phyloP scores from a whole-genome alignment of 2,888 invertebrate genomes.

The Ophion ventricosus region DNA sequence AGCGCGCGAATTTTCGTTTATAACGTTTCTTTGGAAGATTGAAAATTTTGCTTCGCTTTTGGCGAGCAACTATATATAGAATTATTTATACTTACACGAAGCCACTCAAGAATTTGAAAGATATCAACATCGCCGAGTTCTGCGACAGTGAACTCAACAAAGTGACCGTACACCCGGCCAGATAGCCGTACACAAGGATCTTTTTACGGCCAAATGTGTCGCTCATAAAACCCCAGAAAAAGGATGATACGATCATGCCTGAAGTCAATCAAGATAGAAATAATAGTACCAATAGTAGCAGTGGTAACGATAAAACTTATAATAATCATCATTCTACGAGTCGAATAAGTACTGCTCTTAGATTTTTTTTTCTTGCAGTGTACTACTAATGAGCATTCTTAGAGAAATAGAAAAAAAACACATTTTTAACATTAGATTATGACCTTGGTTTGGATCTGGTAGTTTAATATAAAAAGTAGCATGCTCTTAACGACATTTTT shows the following conservation, averaged over 20 bases:
- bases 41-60: background rate
- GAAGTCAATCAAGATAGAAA: conserved; percentile 42
- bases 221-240: conserved; percentile 84
- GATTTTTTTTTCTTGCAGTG: too few relatives aligned
- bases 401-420: too few relatives aligned
- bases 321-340: too few relatives aligned
- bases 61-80: background rate
- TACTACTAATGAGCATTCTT: too few relatives aligned
- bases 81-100: conserved; percentile 76
- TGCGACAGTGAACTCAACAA: conserved; percentile 78
- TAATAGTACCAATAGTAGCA: background rate
- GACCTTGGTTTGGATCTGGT: too few relatives aligned
- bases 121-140: conserved; percentile 78
- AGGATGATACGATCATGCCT: conserved; percentile 85
- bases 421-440: too few relatives aligned
- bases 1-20: too few relatives aligned
- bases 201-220: conserved; percentile 80
- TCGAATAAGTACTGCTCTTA: too few relatives aligned
- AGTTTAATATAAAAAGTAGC: too few relatives aligned
- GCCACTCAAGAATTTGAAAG: conserved; percentile 80
- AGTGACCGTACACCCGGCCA: conserved; percentile 76
- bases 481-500: too few relatives aligned
- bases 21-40: background rate
- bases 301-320: too few relatives aligned
- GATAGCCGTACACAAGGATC: conserved; percentile 78